phyloP scores from a whole-genome alignment of 1,140 invertebrate species.

The Papilio glaucus region DNA sequence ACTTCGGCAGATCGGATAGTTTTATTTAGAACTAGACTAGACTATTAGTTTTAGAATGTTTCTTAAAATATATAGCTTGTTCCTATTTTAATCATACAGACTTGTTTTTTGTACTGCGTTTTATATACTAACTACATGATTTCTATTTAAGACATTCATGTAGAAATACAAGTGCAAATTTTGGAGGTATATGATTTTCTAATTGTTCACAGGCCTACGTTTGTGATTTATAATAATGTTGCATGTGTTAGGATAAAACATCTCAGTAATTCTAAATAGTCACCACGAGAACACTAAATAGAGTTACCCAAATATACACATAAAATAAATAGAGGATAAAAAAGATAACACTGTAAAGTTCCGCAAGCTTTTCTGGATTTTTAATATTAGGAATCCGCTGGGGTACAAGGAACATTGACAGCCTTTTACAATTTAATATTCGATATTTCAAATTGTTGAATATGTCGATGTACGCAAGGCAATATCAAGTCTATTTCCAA shows the following conservation, averaged over 20 bases:
- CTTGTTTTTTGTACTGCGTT: neutral
- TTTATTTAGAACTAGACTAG: neutral
- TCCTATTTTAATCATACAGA: neutral
- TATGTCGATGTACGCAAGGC: neutral
- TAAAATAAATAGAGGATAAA: too few relatives aligned
- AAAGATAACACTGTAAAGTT: too few relatives aligned
- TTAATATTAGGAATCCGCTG: too few relatives aligned
- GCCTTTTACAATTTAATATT: neutral
- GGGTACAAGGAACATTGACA: neutral
- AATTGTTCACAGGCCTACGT: too few relatives aligned
- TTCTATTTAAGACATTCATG: neutral
- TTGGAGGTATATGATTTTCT: too few relatives aligned
- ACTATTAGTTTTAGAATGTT: neutral
- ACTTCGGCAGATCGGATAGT: neutral
- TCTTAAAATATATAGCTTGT: neutral
- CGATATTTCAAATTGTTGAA: neutral
- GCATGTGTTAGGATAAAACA: too few relatives aligned
- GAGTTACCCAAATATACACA: too few relatives aligned
- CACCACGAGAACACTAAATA: too few relatives aligned
- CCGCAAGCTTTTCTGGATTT: too few relatives aligned
- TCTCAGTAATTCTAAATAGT: too few relatives aligned
- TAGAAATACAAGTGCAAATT: too few relatives aligned
- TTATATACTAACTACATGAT: neutral
- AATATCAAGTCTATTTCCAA: conserved; percentile 27
- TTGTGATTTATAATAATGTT: too few relatives aligned